Conservation (phyloP, 2,888 invertebrate genomes). For the Zonitis immaculata region DNA sequence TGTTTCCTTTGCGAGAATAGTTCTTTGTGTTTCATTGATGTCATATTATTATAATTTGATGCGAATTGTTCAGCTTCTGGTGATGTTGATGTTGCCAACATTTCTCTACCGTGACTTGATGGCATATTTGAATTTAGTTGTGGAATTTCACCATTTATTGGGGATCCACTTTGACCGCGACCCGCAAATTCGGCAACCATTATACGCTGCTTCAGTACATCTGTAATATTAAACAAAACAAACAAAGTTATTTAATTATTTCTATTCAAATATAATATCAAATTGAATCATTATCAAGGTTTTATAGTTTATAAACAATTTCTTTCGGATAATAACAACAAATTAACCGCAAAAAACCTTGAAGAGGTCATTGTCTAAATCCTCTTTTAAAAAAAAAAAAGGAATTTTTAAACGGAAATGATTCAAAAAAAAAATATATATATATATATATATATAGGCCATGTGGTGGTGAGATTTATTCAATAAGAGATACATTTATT, state of each 20-base stretch:
- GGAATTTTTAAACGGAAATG: constrained; percentile 32
- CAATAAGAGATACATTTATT: too few species aligned
- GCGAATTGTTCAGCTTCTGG: constrained; percentile 41
- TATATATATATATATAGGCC: too few species aligned
- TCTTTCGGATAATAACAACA: background rate
- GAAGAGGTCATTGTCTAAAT: constrained; percentile 34
- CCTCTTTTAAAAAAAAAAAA: constrained; percentile 24
- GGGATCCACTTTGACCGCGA: constrained; percentile 67
- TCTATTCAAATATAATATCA: too few species aligned
- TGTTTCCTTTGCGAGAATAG: constrained; percentile 88
- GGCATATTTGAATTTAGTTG: constrained; percentile 56
- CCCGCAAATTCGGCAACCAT: constrained; percentile 85
- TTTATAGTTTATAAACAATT: background rate
- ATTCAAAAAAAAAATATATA: too few species aligned
- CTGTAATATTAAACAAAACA: constrained; percentile 36
- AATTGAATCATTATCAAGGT: background rate
- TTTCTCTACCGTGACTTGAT: constrained; percentile 47
- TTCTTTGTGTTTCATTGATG: constrained; percentile 65
- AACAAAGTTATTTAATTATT: too few species aligned
- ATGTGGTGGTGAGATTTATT: constrained; percentile 14
- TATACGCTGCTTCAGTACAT: constrained; percentile 61
- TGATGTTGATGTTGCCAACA: constrained; percentile 44
- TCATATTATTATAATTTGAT: constrained; percentile 53
- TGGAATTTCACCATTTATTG: constrained; percentile 65
- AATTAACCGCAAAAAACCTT: constrained; percentile 31